Evolutionary conservation across 1,140 invertebrate genomes (phyloP), one percentile per base, ranked within the genome.

Genomic region (Penaeus indicus): DNA sequence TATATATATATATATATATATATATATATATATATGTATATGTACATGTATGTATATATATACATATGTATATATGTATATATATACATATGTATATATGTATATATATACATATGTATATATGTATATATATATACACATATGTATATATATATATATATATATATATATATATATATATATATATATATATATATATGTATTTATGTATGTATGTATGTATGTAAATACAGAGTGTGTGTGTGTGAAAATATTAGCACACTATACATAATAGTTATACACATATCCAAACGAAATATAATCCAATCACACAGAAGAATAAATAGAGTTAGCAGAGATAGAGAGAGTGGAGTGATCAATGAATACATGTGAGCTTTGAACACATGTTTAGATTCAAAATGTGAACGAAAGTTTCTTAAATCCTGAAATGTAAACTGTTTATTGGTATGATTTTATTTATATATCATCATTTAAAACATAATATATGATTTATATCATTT

Each of bases 71-170:
- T 69, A 13, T 69, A 69, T 69, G 27, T 69, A 69, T 69, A 13
- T 69, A 69, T 8, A 22, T 16, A 25, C 67, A 69, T 25, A 13
- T 69, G 10, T 69, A 0, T 69, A 13, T 19, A 13, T 19, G 27
- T 19, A 13, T 19, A 13, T 19, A 22, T 69, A 22, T 69, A 22
- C 22, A 22, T 69, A 22, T 69, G 32, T 69, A 22, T 69, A 22
- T 69, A 22, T 69, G 32, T 69, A 69, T 69, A 18, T 69, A 69
- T 69, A 69, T 69, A 69, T 69, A 69, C 27, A 69, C 27, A 69
- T 69, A 69, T 69, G 27, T 69, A 69, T 69, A 13, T 69, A 69
- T 69, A 13, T 69, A 69, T 69, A 13, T 69, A 69, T 8, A 22
- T 16, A 25, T 11, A 69, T 25, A 13, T 69, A 0, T 69, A 0